phyloP scores from a whole-genome alignment of 2,113 vertebrate species.

The Pardalotus punctatus region DNA sequence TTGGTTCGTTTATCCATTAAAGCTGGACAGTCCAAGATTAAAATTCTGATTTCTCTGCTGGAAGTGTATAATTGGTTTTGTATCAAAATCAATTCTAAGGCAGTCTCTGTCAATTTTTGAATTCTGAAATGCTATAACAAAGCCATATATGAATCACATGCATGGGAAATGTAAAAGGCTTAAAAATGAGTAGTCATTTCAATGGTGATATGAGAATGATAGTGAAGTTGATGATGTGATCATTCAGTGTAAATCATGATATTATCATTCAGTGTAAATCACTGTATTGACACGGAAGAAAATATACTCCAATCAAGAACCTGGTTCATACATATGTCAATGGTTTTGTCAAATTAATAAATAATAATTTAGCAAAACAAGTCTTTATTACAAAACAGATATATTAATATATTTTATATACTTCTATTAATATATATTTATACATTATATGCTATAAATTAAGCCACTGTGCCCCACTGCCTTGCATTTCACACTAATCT shows the following conservation, averaged over 20 bases:
- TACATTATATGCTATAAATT: neutral
- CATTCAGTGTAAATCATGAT: no score
- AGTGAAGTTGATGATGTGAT: neutral
- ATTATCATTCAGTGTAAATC: neutral
- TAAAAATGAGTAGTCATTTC: neutral
- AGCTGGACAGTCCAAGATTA: neutral
- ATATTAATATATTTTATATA: neutral
- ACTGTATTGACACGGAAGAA: neutral
- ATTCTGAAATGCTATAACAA: neutral
- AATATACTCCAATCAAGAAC: neutral
- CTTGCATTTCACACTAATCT: neutral
- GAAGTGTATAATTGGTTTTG: neutral
- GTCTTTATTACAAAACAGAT: neutral
- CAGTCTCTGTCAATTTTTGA: neutral
- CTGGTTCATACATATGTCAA: neutral
- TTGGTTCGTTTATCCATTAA: neutral
- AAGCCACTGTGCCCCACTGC: neutral
- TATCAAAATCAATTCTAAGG: neutral
- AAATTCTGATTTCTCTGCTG: neutral
- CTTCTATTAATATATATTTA: neutral
- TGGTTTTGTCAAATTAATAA: neutral
- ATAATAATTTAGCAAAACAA: neutral
- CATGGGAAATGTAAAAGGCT: neutral
- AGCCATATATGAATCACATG: neutral
- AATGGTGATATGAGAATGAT: neutral